Evolutionary conservation across 2,888 invertebrate genomes (phyloP), one percentile per base, ranked within the genome.

Genomic region (Ornithoptera alexandrae): DNA sequence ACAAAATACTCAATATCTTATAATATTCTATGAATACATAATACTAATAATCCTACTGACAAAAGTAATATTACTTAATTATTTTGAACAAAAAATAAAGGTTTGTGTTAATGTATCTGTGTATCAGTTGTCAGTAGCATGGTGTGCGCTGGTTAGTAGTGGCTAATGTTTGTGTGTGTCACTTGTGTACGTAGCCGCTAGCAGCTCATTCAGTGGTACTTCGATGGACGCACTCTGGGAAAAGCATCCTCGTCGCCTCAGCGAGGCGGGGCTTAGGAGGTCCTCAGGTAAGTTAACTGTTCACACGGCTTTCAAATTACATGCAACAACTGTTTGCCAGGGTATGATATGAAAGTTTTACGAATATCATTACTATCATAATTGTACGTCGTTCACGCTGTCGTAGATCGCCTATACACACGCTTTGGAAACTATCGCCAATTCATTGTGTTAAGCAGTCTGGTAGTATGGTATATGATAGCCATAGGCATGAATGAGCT

Each of bases 201-300:
- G 90, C 91, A 94, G 94, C 90, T 90, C 93, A 77, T 89, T 91
- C 92, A 94, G 94, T 89, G 90, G 93, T 82, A 93, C 93, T 81
- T 94, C 95, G 79, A 94, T 95, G 94, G 96, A 96, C 87, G 93
- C 94, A 79, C 93, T 96, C 71, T 96, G 95, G 95, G 96, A 95
- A 88, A 93, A 93, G 84, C 95, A 95, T 81, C 94, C 95, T 77
- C 94, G 95, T 79, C 94, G 95, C 84, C 94, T 96, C 84, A 95
- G 95, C 90, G 96, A 96, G 92, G 95, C 96, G 79, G 96, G 95
- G 83, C 93, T 96, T 77, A 94, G 95, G 81, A 93, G 96, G 87
- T 95, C 95, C 82, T 95, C 96, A 95, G 96, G 96, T 96, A 94
- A 91, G 87, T 82, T 69, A 67, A 71, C 72, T 72, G 72, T 71